Percentiles rank a stretch among this genome's conserved stretches.
Conservation (phyloP, 2,888 invertebrate species). For the Branchipolynoe longqiensis region DNA sequence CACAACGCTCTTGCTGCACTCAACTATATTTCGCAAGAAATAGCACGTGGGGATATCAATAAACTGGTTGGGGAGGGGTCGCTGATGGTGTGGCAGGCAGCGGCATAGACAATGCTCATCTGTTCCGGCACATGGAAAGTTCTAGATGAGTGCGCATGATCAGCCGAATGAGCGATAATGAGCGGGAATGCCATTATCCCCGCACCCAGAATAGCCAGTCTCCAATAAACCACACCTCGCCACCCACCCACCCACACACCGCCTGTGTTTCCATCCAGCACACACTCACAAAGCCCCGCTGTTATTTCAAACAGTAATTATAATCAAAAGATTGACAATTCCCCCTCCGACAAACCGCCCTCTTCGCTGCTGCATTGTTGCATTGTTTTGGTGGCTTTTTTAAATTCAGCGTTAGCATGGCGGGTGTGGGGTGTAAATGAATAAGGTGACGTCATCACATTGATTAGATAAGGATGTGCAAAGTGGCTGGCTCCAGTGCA, state of each 20-base stretch:
- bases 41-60: too few species aligned
- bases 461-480: slow-evolving; percentile 17
- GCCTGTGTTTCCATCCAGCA: not conserved
- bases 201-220: slow-evolving; percentile 2
- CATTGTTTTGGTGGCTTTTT: too few species aligned
- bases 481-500: too few species aligned
- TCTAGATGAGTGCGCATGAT: slow-evolving; percentile 37
- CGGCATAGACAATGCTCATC: slow-evolving; percentile 36
- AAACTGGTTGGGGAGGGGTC: too few species aligned
- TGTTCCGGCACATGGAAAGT: slow-evolving; percentile 34
- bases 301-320: slow-evolving; percentile 39
- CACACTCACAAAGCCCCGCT: not conserved
- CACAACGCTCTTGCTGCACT: too few species aligned
- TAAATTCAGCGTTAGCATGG: not conserved
- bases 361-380: too few species aligned
- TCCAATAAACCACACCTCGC: not conserved
- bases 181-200: slow-evolving; percentile 25
- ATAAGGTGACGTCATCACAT: slow-evolving; percentile 2
- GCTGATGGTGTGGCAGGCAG: too few species aligned
- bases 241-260: not conserved
- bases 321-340: slow-evolving; percentile 26
- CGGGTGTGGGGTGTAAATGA: too few species aligned
- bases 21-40: too few species aligned
- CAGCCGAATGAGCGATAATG: slow-evolving; percentile 45
- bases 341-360: too few species aligned